Evolutionary conservation across 2,113 vertebrate species (phyloP), one percentile per base, ranked within the genome.

Genomic region (Equus quagga): DNA sequence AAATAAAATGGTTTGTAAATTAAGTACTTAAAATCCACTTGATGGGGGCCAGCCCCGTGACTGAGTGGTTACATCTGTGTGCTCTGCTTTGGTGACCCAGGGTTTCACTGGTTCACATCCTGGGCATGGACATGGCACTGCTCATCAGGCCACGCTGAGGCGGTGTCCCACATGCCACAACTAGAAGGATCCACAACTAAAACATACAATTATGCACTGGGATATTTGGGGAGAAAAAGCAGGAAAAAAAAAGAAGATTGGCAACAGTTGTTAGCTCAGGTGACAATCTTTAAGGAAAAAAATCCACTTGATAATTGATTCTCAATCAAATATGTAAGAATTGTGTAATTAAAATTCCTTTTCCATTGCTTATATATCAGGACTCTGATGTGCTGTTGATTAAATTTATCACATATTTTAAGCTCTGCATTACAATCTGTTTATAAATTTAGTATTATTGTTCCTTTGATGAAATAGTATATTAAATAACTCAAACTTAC

Each of bases 231-330:
- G 36, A 41, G 3, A 41, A 41, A 41, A 41, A 41, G 36, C 36
- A 41, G 36, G 36, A 41, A 41, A 41, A 41, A 41, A 41, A 41
- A 41, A 41, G 36, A 41, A 41, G 36, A 41, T 41, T 41, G 36
- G 36, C 36, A 41, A 41, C 36, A 41, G 36, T 41, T 41, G 36
- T 41, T 41, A 41, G 36, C 36, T 41, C 36, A 41, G 36, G 36
- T 41, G 36, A 41, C 36, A 41, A 41, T 41, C 36, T 41, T 41
- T 41, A 41, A 41, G 36, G 36, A 41, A 41, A 41, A 49, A 82
- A 96, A 98, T 97, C 96, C 97, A 97, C 98, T 96, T 96, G 46
- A 75, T 97, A 44, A 72, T 72, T 87, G 54, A 60, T 97, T 92
- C 86, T 78, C 79, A 97, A 81, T 62, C 21, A 75, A 84, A 65